These are phyloP conservation scores for Parnassius apollo DNA, from an alignment of 2,888 invertebrate genomes.

Conservation along the genomic window DNA sequence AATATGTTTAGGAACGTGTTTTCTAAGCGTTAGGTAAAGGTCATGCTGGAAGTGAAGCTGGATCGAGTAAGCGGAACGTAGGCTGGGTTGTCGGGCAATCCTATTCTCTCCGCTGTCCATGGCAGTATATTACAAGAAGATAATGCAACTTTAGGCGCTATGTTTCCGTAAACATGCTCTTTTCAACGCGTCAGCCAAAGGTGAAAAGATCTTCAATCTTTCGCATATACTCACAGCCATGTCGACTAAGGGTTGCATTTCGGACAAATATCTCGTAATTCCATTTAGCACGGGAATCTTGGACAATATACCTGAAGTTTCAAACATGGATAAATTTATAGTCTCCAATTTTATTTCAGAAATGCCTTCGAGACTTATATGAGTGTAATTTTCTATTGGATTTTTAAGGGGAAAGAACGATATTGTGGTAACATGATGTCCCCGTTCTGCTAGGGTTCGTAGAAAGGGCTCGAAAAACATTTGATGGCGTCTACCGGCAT, in stretches of 20 bases:
- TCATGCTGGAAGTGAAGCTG: conserved; percentile 56
- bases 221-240: conserved; percentile 36
- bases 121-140: conserved; percentile 75
- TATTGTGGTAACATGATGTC: conserved; percentile 82
- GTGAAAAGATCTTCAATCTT: conserved; percentile 33
- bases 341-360: conserved; percentile 56
- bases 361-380: conserved; percentile 64
- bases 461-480: conserved; percentile 81
- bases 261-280: conserved; percentile 26
- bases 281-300: conserved; percentile 31
- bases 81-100: conserved; percentile 53
- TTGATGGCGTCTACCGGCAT: conserved; percentile 83
- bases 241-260: conserved; percentile 28
- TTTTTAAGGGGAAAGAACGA: conserved; percentile 79
- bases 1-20: conserved; percentile 32
- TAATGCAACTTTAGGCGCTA: conserved; percentile 70
- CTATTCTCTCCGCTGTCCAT: conserved; percentile 53
- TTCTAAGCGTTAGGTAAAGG: conserved; percentile 54
- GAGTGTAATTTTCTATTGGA: conserved; percentile 68
- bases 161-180: conserved; percentile 46
- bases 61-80: conserved; percentile 68
- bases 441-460: conserved; percentile 74
- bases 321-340: conserved; percentile 52
- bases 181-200: conserved; percentile 35
- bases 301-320: conserved; percentile 29